phyloP scores from a whole-genome alignment of 2,888 invertebrate genomes.

The Calliphora vomitoria region DNA sequence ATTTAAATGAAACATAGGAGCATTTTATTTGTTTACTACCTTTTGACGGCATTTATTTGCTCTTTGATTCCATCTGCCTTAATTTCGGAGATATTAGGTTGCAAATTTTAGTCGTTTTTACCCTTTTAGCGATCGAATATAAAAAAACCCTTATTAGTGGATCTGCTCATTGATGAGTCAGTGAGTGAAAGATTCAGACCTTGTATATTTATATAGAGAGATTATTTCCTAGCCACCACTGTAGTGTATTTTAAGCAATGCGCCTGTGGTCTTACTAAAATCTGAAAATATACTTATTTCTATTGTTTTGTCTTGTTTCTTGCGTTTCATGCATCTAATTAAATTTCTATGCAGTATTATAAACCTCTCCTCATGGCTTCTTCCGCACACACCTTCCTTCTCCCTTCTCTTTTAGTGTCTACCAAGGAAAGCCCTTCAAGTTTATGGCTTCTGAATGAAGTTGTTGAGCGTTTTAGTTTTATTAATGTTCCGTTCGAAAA shows the following conservation, averaged over 20 bases:
- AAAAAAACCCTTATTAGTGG: no score
- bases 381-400: neutral
- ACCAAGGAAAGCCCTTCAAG: conserved; percentile 36
- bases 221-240: neutral
- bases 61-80: no score
- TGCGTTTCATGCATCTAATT: conserved; percentile 1
- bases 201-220: no score
- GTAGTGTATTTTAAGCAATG: neutral
- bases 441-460: conserved; percentile 62
- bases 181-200: no score
- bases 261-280: conserved; percentile 35
- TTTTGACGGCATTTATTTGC: no score
- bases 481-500: conserved; percentile 4
- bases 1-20: no score
- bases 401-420: neutral
- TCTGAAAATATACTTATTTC: conserved; percentile 13
- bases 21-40: no score
- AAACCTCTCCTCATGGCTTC: neutral
- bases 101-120: no score
- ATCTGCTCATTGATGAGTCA: no score
- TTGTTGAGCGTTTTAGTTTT: conserved; percentile 52
- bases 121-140: no score
- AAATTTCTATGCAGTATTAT: conserved; percentile 4
- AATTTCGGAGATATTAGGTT: no score
- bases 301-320: neutral